phyloP scores from a whole-genome alignment of 92 coral and sea anemone genomes.

The Palythoa caribaeorum region DNA sequence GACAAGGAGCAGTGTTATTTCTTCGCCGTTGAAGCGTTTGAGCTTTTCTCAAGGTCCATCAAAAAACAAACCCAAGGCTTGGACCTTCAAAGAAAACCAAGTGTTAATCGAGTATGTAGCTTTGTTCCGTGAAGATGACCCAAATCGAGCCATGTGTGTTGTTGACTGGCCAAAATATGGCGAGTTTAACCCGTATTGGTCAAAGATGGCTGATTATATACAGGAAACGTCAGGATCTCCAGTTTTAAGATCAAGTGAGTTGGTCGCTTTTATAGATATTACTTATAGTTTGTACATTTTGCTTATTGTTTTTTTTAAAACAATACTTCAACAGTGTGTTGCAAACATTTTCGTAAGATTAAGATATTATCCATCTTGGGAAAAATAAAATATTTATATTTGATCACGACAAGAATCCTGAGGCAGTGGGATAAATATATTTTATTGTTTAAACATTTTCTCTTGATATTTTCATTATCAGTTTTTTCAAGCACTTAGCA shows the following conservation, averaged over 20 bases:
- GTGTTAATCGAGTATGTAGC: constrained; percentile 22
- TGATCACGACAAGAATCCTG: background rate
- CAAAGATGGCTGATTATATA: constrained; percentile 31
- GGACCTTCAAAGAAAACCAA: constrained; percentile 34
- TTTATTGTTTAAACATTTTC: background rate
- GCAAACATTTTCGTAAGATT: too few species aligned
- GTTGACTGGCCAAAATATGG: constrained; percentile 35
- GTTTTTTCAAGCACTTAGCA: background rate
- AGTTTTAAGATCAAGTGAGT: background rate
- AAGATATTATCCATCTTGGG: background rate
- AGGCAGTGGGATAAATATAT: background rate
- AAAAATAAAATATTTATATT: too few species aligned
- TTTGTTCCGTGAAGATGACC: constrained; percentile 13
- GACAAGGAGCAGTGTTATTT: background rate
- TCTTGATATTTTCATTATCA: background rate
- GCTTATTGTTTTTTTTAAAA: background rate
- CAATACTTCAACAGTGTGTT: background rate
- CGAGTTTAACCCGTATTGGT: constrained; percentile 14
- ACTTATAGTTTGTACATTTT: background rate
- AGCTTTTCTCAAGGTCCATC: constrained; percentile 10
- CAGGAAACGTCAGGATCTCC: constrained; percentile 3
- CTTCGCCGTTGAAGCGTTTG: constrained; percentile 23
- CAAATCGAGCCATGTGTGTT: constrained; percentile 14
- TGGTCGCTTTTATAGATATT: background rate
- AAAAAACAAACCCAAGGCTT: constrained; percentile 6